Conservation (phyloP, 2,888 invertebrate genomes). For the Cylloceria caligata region DNA sequence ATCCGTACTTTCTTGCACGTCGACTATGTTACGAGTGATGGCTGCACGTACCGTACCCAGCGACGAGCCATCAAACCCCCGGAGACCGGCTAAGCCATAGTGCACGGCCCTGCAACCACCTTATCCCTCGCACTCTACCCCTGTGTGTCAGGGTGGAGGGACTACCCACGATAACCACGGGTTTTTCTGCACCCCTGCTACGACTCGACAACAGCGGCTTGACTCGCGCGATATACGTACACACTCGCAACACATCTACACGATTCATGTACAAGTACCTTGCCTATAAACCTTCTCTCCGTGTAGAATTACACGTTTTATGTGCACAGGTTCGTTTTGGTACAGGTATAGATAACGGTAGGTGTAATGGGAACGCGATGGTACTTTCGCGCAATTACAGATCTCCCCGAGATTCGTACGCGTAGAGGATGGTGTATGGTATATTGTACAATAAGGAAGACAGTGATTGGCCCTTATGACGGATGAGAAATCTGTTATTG, state of each 20-base stretch:
- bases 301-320: conserved; percentile 50
- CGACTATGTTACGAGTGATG: conserved; percentile 55
- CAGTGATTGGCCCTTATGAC: not conserved
- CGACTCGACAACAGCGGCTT: conserved; percentile 35
- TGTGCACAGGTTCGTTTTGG: conserved; percentile 43
- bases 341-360: conserved; percentile 10
- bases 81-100: conserved; percentile 70
- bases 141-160: conserved; percentile 48
- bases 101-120: conserved; percentile 62
- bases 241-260: conserved; percentile 9
- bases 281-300: conserved; percentile 26
- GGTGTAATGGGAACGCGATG: conserved; percentile 26
- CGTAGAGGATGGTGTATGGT: not conserved
- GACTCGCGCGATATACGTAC: not conserved
- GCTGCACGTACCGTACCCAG: conserved; percentile 48
- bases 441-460: not conserved
- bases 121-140: conserved; percentile 46
- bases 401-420: conserved; percentile 3
- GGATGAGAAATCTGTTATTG: not conserved
- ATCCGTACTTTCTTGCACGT: conserved; percentile 47
- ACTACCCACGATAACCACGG: conserved; percentile 49
- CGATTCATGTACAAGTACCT: conserved; percentile 42
- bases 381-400: conserved; percentile 52
- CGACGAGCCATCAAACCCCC: conserved; percentile 58
- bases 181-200: conserved; percentile 47